A percentile compares a stretch with the other conserved stretches of the same genome.
Conservation (phyloP, 2,113 vertebrate genomes). For the Otis tarda region DNA sequence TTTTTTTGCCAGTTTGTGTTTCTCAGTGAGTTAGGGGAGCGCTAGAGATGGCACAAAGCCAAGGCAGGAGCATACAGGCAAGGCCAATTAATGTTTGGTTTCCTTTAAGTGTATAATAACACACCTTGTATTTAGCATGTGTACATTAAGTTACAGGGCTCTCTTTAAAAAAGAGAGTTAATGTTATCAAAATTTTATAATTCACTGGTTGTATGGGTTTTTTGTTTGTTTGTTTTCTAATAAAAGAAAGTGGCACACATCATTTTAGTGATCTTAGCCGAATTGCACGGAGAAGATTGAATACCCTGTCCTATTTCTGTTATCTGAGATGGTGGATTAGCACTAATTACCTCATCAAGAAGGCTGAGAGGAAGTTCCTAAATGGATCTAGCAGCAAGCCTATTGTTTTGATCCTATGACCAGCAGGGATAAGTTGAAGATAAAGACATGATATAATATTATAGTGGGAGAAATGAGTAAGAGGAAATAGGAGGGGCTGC, state of each 20-base stretch:
- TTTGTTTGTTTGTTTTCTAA: neutral
- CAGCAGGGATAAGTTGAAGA: neutral
- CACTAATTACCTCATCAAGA: slow-evolving; percentile 11
- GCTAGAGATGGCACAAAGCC: neutral
- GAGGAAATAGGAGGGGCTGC: slow-evolving; percentile 41
- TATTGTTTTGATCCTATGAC: slow-evolving; percentile 55
- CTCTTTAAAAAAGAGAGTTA: neutral
- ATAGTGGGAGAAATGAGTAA: slow-evolving; percentile 16
- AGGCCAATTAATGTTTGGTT: neutral
- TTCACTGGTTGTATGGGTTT: neutral
- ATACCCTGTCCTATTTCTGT: neutral
- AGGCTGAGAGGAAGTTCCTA: slow-evolving; percentile 24
- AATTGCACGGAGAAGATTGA: neutral
- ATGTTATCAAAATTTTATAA: neutral
- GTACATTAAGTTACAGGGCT: neutral
- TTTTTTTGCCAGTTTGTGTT: neutral
- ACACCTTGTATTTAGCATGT: neutral
- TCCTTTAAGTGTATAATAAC: neutral
- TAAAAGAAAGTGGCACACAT: neutral
- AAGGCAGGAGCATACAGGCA: neutral
- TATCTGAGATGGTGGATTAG: neutral
- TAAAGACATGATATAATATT: neutral
- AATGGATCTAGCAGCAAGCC: slow-evolving; percentile 16
- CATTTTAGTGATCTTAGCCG: neutral
- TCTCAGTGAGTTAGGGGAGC: neutral